Conservation (phyloP, 2,888 invertebrate genomes). For the Pogonocherus hispidulus region DNA sequence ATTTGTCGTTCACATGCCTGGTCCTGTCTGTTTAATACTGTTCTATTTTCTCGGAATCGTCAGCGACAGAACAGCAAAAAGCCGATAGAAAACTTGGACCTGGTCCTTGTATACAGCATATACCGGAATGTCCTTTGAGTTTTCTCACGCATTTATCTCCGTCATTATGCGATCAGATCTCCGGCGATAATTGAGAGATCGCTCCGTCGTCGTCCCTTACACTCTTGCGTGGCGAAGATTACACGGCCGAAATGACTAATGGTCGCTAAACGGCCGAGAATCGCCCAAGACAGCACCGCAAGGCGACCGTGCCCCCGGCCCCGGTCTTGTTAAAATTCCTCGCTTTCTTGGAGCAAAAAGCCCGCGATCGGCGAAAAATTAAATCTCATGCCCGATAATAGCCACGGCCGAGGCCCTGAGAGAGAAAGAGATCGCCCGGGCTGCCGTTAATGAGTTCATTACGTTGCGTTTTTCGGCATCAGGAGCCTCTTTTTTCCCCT, state of each 20-base stretch:
- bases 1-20: too few species aligned
- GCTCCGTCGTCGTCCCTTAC: slow-evolving; percentile 2
- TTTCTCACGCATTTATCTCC: slow-evolving; percentile 18
- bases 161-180: slow-evolving; percentile 25
- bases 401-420: slow-evolving; percentile 3
- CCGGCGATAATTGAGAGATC: slow-evolving; percentile 29
- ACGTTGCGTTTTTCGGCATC: slow-evolving; percentile 20
- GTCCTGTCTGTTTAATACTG: too few species aligned
- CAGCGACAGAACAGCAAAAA: too few species aligned
- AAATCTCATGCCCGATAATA: slow-evolving; percentile 44
- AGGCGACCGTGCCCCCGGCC: slow-evolving; percentile 41
- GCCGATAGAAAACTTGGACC: too few species aligned
- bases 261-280: slow-evolving; percentile 53
- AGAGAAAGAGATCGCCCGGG: slow-evolving; percentile 34
- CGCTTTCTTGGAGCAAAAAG: slow-evolving; percentile 50
- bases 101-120: too few species aligned
- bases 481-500: too few species aligned
- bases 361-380: slow-evolving; percentile 35
- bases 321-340: slow-evolving; percentile 56
- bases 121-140: too few species aligned
- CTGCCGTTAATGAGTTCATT: slow-evolving; percentile 36
- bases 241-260: slow-evolving; percentile 57
- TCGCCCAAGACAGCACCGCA: slow-evolving; percentile 47
- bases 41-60: too few species aligned
- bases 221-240: slow-evolving; percentile 20